phyloP scores from a whole-genome alignment of 2,797 vertebrate genomes.

The Periparus ater region DNA sequence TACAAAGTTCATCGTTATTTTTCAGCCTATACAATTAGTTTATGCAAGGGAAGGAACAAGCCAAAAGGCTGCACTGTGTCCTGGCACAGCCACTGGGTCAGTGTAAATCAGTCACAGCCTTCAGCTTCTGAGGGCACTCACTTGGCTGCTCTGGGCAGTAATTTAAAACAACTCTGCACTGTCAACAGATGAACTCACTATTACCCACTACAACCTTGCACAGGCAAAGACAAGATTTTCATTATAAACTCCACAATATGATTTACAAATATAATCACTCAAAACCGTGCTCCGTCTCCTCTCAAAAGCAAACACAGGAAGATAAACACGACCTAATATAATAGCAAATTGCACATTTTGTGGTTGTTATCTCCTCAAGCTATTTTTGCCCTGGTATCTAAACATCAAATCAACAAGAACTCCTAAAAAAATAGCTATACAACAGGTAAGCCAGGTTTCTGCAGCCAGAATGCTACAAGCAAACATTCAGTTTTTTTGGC shows the following conservation, averaged over 20 bases:
- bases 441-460: neutral
- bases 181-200: neutral
- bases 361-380: neutral
- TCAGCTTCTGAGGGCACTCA: neutral
- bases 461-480: neutral
- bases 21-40: neutral
- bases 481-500: neutral
- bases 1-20: neutral
- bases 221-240: neutral
- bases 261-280: neutral
- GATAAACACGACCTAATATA: neutral
- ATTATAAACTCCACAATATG: fast-evolving
- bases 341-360: neutral
- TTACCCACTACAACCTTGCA: neutral
- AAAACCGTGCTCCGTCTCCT: neutral
- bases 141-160: neutral
- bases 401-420: neutral
- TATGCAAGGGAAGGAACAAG: conserved; percentile 24
- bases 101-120: neutral
- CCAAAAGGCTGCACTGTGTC: neutral
- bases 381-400: neutral
- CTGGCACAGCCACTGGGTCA: neutral
- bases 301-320: neutral
- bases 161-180: neutral
- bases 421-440: neutral